Base-by-base conservation (phyloP, 2,888 invertebrate genomes). In the Priapulus caudatus region DNA sequence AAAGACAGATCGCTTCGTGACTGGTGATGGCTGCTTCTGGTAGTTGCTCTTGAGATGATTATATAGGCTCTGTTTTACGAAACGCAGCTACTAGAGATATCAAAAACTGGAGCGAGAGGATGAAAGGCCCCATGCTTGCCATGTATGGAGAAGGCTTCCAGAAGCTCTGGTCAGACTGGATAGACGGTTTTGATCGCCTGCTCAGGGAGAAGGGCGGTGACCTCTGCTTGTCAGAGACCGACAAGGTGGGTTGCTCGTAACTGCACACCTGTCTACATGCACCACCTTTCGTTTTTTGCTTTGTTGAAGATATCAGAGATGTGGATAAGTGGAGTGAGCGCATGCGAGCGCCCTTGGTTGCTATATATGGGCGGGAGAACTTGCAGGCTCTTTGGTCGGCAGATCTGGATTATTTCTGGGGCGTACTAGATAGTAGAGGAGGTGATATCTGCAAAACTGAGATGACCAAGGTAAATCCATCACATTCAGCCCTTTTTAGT, bases 271-370 rank as follows among this genome's bases (percentile, higher is more conserved):
- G n/a, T n/a, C n/a, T n/a, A n/a, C n/a, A n/a, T n/a, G n/a, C n/a
- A n/a, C n/a, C n/a, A n/a, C n/a, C n/a, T n/a, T n/a, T n/a, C n/a
- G n/a, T n/a, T n/a, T 21, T 2, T 4, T 4, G 43, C 18, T 48
- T 56, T 21, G 22, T 43, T 4, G n/a, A 4, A 62, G 63, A 74
- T 63, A 79, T 85, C 45, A 74, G 79, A 54, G 82, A 88, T 65
- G 76, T 87, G 1, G 78, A 77, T 51, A 77, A 78, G 45, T 91
- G 89, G 90, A 88, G 87, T 3, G 78, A 79, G 24, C 78, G 76
- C 61, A 85, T 86, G 84, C 77, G 79, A 54, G 77, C 80, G 15
- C 83, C 86, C 0, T 75, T 86, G 71, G 73, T 82, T 45, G 75
- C 79, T 45, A 60, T 84, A 0, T 91, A 91, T 65, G 86, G 87